Percentiles rank a stretch among this genome's conserved stretches.
Conservation (phyloP, 2,113 vertebrate species). For the Chionodraco myersi region DNA sequence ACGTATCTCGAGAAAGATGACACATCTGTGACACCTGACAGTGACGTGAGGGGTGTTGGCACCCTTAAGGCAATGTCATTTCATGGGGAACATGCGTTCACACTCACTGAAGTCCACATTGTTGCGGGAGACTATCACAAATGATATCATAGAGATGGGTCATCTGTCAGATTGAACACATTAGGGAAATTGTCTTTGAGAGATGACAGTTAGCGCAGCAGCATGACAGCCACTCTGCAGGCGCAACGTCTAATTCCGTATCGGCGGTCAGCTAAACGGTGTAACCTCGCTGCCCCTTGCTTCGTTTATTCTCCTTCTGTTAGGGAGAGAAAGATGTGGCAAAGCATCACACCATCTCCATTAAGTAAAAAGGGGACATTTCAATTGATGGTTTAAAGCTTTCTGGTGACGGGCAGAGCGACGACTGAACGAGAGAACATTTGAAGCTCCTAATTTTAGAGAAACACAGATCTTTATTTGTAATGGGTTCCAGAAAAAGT, state of each 20-base stretch:
- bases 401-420: background rate
- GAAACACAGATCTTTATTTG: background rate
- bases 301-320: conserved; percentile 19
- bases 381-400: conserved; percentile 4
- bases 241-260: conserved; percentile 59
- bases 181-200: conserved; percentile 80
- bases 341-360: conserved; percentile 17
- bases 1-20: conserved; percentile 37
- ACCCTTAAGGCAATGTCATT: conserved; percentile 61
- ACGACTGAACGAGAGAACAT: background rate
- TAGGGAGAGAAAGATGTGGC: conserved; percentile 17
- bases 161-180: conserved; percentile 77
- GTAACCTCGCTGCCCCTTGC: conserved; percentile 52
- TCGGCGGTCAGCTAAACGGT: conserved; percentile 68
- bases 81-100: conserved; percentile 53
- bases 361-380: background rate
- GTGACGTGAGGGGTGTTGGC: conserved; percentile 13
- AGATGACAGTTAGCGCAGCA: conserved; percentile 74
- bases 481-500: background rate
- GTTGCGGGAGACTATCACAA: conserved; percentile 50
- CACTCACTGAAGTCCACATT: conserved; percentile 38
- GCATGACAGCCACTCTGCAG: conserved; percentile 64
- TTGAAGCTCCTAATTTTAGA: background rate
- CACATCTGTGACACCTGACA: conserved; percentile 60
- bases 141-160: conserved; percentile 74